These are phyloP conservation scores for Isurus oxyrinchus DNA, from an alignment of 2,113 vertebrate species.

Conservation along the genomic window DNA sequence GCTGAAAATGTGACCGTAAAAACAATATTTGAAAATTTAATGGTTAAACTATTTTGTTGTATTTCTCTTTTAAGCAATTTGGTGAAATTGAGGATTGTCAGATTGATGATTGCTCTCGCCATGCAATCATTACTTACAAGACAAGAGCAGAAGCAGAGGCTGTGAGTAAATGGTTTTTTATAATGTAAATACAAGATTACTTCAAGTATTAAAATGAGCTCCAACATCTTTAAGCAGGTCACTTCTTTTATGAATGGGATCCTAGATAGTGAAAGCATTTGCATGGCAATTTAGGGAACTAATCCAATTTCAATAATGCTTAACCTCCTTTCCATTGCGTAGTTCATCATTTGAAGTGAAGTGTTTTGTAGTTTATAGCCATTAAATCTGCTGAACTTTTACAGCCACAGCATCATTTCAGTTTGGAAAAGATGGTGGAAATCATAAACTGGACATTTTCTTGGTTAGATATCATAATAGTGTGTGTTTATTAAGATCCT, in stretches of 20 bases:
- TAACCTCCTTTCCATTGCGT: background rate
- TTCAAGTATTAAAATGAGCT: background rate
- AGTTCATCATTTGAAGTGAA: background rate
- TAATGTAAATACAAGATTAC: background rate
- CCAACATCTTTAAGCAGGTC: background rate
- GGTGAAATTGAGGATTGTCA: constrained; percentile 95
- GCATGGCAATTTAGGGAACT: too few relatives aligned
- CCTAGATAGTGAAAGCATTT: background rate
- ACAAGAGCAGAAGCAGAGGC: constrained; percentile 87
- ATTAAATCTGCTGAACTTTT: background rate
- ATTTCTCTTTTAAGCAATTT: constrained; percentile 74
- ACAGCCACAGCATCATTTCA: background rate
- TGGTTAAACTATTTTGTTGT: background rate
- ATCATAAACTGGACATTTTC: background rate
- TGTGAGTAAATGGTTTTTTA: constrained; percentile 56
- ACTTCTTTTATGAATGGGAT: background rate
- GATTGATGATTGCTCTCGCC: constrained; percentile 76
- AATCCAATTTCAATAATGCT: background rate
- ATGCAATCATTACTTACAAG: constrained; percentile 82
- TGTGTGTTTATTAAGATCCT: background rate
- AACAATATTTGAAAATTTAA: background rate
- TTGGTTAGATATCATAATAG: background rate
- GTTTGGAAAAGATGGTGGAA: background rate
- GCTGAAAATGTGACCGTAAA: background rate
- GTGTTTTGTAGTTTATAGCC: background rate